phyloP scores from a whole-genome alignment of 1,140 invertebrate genomes.

The Triops longicaudatus region DNA sequence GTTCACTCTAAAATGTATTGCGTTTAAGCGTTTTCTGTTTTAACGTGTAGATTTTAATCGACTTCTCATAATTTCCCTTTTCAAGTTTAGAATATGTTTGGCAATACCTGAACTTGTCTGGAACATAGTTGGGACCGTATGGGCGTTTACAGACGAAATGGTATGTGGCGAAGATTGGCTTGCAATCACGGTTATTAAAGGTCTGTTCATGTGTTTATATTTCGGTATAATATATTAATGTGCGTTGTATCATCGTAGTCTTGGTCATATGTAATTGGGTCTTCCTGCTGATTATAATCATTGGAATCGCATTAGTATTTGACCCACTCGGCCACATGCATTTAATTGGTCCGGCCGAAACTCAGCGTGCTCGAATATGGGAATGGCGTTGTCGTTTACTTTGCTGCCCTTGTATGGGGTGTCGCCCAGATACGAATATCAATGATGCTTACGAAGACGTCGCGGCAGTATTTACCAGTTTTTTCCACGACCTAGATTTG shows the following conservation, averaged over 20 bases:
- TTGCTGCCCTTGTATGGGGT: conserved; percentile 52
- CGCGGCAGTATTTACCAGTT: conserved; percentile 53
- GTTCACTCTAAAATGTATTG: too few relatives aligned
- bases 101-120: conserved; percentile 64
- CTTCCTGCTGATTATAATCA: conserved; percentile 58
- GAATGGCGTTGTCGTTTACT: conserved; percentile 56
- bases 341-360: conserved; percentile 46
- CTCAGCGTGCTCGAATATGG: conserved; percentile 37
- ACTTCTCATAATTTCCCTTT: neutral
- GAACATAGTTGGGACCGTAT: conserved; percentile 69
- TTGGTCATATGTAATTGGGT: conserved; percentile 73
- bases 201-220: conserved; percentile 36
- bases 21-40: too few relatives aligned
- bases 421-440: conserved; percentile 19
- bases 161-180: conserved; percentile 51
- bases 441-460: conserved; percentile 27
- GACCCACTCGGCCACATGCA: conserved; percentile 55
- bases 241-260: conserved; percentile 43
- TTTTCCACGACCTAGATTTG: conserved; percentile 73
- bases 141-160: conserved; percentile 50
- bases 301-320: conserved; percentile 66
- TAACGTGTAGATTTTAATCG: neutral
- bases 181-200: conserved; percentile 60
- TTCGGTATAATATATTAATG: conserved; percentile 19
- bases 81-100: conserved; percentile 51